Conservation (phyloP, 1,140 invertebrate genomes). For the Macrostomum lignano region DNA sequence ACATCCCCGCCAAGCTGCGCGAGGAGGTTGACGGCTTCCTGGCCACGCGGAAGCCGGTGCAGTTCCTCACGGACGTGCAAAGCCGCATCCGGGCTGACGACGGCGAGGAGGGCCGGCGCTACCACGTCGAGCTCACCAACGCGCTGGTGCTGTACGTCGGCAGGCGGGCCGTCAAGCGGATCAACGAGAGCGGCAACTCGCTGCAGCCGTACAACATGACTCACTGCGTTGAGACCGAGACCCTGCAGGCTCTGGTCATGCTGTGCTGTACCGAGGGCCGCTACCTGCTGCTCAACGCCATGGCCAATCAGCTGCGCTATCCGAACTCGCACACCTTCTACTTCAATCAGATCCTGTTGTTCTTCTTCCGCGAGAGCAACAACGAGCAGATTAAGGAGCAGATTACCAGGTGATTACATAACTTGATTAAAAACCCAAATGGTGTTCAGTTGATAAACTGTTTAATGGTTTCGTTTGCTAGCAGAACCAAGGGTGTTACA, state of each 20-base stretch:
- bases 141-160: slow-evolving; percentile 86
- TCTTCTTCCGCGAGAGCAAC: slow-evolving; percentile 88
- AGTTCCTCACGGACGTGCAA: slow-evolving; percentile 63
- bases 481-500: no score
- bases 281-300: slow-evolving; percentile 85
- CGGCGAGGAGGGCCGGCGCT: slow-evolving; percentile 39
- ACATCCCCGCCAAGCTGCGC: not conserved
- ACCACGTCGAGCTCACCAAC: slow-evolving; percentile 84
- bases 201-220: slow-evolving; percentile 78
- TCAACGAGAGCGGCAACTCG: slow-evolving; percentile 42
- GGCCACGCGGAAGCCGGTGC: slow-evolving; percentile 68
- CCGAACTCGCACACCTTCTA: slow-evolving; percentile 98
- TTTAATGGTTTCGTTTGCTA: no score
- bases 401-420: slow-evolving; percentile 31
- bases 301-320: slow-evolving; percentile 86
- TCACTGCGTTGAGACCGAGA: slow-evolving; percentile 91
- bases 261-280: slow-evolving; percentile 30
- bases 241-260: slow-evolving; percentile 90
- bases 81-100: no score
- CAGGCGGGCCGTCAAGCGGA: slow-evolving; percentile 51
- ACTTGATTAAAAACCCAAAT: not conserved
- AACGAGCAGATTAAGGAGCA: slow-evolving; percentile 70
- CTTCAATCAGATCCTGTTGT: slow-evolving; percentile 80
- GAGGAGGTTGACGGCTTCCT: slow-evolving; percentile 42
- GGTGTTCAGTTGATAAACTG: no score